These are phyloP conservation scores for Sinosuthora webbiana DNA, from an alignment of 2,113 vertebrate genomes.

Conservation along the genomic window DNA sequence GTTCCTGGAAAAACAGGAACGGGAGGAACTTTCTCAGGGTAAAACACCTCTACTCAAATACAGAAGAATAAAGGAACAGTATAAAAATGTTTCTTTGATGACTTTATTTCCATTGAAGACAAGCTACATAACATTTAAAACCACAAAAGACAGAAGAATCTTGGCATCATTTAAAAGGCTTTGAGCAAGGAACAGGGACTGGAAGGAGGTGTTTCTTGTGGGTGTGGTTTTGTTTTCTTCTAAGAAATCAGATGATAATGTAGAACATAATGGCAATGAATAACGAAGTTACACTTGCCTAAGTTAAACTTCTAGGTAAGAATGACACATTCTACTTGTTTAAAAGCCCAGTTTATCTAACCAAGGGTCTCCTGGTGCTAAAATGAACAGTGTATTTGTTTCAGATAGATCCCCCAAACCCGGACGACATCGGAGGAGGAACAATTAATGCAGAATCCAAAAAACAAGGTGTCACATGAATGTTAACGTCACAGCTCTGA, in stretches of 20 bases:
- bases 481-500: background rate
- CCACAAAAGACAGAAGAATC: background rate
- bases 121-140: background rate
- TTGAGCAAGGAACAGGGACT: background rate
- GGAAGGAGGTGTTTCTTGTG: background rate
- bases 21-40: background rate
- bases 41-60: background rate
- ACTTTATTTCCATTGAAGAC: background rate
- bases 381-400: background rate
- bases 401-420: background rate
- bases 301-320: background rate
- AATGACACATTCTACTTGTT: background rate
- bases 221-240: background rate
- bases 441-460: background rate
- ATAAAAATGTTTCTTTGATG: background rate
- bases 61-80: background rate
- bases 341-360: background rate
- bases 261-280: background rate
- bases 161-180: background rate
- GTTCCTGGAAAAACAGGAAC: background rate
- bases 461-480: background rate
- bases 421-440: background rate
- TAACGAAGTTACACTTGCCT: background rate
- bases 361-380: background rate
- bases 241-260: background rate